Evolutionary conservation across 30 jellyfish, hydroid and myxozoan genomes (phyloP).

Genomic region (Pelagia noctiluca): DNA sequence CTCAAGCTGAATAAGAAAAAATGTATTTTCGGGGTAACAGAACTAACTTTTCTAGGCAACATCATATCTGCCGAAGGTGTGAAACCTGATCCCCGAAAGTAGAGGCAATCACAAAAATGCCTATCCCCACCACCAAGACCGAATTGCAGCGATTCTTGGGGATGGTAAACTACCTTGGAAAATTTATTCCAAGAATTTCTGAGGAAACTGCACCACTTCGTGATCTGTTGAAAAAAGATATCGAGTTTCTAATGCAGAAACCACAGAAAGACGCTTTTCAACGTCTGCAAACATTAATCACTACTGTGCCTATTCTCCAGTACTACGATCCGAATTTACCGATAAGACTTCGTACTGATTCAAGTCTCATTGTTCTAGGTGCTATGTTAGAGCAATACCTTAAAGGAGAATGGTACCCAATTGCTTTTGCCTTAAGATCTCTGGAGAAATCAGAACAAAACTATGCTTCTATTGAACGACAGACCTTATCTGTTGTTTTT

Average conservation of each 20-base stretch:
- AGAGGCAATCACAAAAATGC: conserved; percentile 44
- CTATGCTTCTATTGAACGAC: conserved; percentile 51
- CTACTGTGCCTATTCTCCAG: conserved; percentile 31
- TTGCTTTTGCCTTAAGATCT: conserved; percentile 62
- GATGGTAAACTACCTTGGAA: conserved; percentile 62
- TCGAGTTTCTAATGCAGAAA: conserved; percentile 29
- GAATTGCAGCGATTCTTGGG: conserved; percentile 51
- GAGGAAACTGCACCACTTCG: conserved; percentile 33
- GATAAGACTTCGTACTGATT: conserved; percentile 35
- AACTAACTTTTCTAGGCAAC: conserved; percentile 58
- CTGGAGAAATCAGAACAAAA: conserved; percentile 32
- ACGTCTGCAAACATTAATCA: conserved; percentile 6
- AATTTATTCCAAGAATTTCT: conserved; percentile 54
- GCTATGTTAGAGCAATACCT: conserved; percentile 33
- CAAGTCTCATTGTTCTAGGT: conserved; percentile 48
- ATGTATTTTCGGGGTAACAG: conserved; percentile 38
- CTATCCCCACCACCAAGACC: conserved; percentile 45
- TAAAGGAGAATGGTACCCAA: conserved; percentile 45
- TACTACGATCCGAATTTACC: conserved; percentile 52
- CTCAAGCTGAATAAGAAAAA: conserved; percentile 45
- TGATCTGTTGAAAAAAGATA: conserved; percentile 24
- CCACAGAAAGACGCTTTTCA: conserved; percentile 15
- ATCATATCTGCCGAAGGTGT: conserved; percentile 58
- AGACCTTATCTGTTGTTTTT: conserved; percentile 24
- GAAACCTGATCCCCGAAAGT: conserved; percentile 66